Percentiles rank a stretch among this genome's conserved stretches.
phyloP scores from a whole-genome alignment of 2,113 vertebrate genomes.

The Crypturellus undulatus region DNA sequence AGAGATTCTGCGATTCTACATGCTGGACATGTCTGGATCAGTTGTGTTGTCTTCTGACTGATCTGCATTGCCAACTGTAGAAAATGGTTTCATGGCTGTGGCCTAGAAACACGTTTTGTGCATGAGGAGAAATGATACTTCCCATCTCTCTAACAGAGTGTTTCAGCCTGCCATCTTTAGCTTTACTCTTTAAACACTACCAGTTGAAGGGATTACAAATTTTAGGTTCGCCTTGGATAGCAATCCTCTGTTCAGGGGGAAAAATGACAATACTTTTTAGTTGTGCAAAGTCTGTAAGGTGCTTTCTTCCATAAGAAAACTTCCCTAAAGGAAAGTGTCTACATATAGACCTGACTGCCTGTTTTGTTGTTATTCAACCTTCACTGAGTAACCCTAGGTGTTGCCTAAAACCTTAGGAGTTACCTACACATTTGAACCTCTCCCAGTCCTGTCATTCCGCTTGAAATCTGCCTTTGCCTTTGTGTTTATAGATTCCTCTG shows the following conservation, averaged over 20 bases:
- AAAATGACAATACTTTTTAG: background rate
- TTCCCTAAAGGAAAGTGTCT: background rate
- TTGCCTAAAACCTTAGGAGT: background rate
- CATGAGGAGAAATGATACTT: background rate
- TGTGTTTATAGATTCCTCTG: background rate
- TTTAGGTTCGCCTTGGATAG: background rate
- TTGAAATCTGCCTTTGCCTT: conserved; percentile 9
- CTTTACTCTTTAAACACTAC: background rate
- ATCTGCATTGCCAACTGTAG: background rate
- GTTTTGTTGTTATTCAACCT: background rate
- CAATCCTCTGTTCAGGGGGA: background rate
- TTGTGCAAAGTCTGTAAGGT: background rate
- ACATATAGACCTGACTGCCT: background rate
- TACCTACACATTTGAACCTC: background rate
- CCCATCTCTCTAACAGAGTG: background rate
- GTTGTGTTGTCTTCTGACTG: conserved; percentile 4
- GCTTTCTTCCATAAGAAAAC: background rate
- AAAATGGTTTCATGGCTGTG: conserved; percentile 5
- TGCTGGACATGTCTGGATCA: conserved; percentile 51
- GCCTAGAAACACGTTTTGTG: background rate
- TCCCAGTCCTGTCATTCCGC: background rate
- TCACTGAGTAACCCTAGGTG: background rate
- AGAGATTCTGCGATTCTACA: conserved; percentile 2
- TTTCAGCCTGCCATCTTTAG: background rate
- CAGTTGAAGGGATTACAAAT: background rate